A percentile compares a stretch with the other conserved stretches of the same genome.
phyloP scores from a whole-genome alignment of 1,140 invertebrate genomes.

The Panagrolaimus sp. region DNA sequence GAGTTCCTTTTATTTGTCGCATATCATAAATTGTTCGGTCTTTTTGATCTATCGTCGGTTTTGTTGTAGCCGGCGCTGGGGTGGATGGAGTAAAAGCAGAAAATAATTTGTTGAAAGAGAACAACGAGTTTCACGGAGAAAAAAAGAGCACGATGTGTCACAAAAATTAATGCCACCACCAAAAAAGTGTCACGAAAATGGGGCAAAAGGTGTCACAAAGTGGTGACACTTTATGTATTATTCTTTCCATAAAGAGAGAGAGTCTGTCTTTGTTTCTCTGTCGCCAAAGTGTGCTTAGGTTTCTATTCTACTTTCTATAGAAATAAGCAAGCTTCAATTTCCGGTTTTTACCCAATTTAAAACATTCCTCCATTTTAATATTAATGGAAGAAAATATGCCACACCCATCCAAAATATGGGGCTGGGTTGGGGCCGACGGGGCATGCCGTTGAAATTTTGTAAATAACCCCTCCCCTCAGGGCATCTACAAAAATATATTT shows the following conservation, averaged over 20 bases:
- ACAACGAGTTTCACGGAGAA: constrained; percentile 5
- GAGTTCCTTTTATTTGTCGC: not conserved
- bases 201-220: constrained; percentile 1
- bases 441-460: too few relatives aligned
- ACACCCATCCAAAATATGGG: too few relatives aligned
- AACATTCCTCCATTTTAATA: too few relatives aligned
- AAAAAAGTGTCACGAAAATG: not conserved
- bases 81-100: not conserved
- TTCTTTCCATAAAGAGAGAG: not conserved
- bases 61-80: not conserved
- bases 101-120: constrained; percentile 1
- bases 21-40: constrained; percentile 6
- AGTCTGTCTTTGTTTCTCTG: not conserved
- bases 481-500: too few relatives aligned
- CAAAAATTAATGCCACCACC: too few relatives aligned
- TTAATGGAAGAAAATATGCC: too few relatives aligned
- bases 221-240: not conserved
- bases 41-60: not conserved
- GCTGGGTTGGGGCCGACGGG: too few relatives aligned
- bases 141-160: too few relatives aligned
- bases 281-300: not conserved
- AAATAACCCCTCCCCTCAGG: too few relatives aligned
- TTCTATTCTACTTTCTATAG: too few relatives aligned
- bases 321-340: too few relatives aligned
- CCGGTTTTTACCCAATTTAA: too few relatives aligned